These are phyloP conservation scores for Oncorhynchus clarkii DNA, from an alignment of 2,113 vertebrate genomes.

Conservation along the genomic window DNA sequence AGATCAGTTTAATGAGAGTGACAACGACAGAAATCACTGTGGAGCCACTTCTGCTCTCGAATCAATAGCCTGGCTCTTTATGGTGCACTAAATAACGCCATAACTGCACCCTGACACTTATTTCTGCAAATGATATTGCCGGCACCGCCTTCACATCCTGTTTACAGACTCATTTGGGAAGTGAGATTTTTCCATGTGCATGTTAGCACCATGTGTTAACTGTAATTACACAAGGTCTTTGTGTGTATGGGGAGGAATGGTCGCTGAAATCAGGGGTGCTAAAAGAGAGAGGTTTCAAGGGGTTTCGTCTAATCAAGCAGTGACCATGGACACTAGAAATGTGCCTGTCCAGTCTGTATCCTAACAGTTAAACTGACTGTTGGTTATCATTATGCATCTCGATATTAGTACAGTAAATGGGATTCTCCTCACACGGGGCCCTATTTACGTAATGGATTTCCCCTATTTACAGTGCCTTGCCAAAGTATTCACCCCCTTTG, in stretches of 20 bases:
- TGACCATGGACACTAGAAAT: not conserved
- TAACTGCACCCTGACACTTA: conserved; percentile 71
- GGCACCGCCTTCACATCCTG: conserved; percentile 60
- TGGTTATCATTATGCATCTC: no score
- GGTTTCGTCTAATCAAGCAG: conserved; percentile 7
- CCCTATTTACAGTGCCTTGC: no score
- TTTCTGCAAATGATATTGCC: conserved; percentile 59
- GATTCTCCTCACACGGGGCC: no score
- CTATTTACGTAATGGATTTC: no score
- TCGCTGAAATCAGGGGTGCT: conserved; percentile 25
- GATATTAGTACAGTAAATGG: no score
- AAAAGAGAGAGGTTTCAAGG: not conserved
- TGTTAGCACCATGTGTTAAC: conserved; percentile 34
- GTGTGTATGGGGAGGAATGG: not conserved
- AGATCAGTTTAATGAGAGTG: conserved; percentile 74
- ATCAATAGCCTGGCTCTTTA: conserved; percentile 73
- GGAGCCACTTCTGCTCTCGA: conserved; percentile 67
- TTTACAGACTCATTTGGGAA: conserved; percentile 66
- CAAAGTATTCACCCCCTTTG: no score
- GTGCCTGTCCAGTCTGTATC: no score
- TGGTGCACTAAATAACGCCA: conserved; percentile 71
- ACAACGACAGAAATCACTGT: conserved; percentile 72
- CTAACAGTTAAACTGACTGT: no score
- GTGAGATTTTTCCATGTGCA: conserved; percentile 47
- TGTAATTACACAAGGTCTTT: not conserved